Evolutionary conservation across 2,113 vertebrate genomes (phyloP), one percentile per base, ranked within the genome.

Genomic region (Ceyx margarethae): DNA sequence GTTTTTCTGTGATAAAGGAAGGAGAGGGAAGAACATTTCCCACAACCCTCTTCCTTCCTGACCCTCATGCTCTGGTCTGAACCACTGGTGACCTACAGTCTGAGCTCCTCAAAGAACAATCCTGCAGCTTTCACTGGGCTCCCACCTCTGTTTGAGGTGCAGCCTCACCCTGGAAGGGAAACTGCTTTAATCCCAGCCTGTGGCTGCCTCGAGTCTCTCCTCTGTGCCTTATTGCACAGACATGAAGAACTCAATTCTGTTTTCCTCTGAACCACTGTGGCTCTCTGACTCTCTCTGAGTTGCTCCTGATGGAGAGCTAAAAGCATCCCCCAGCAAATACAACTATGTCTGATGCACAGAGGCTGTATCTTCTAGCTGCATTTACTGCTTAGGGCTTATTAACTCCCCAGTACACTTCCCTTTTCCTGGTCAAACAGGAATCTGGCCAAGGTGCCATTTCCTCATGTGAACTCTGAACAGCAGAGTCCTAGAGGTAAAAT

Each of bases 201-300:
- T 79, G 46, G 29, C 26, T 69, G 37, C 19, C 45, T 61, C 4
- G 7, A 19, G 4, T 75, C 77, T 58, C 40, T 82, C 28, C 82
- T 51, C 76, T 60, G 51, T 73, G 48, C 50, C 15, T 71, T 69
- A 54, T 1, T 75, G 37, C 3, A 5, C 11, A 78, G 80, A 45
- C 37, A 61, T 0, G 0, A 75, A 68, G 42, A 66, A 17, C 31
- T 37, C 1, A 0, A 17, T 68, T 93, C 62, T 21, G 2, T 29
- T 91, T 73, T 85, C 50, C 60, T 81, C 71, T 62, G 43, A 78
- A 68, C 35, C 15, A 20, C 53, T 83, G 45, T 56, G 51, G 51
- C 76, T 94, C 43, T 10, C 26, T 68, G 77, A 65, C 80, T 77
- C 45, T 60, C 60, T 42, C 60, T 9, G 64, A 77, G n/a, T 13